A percentile compares a stretch with the other conserved stretches of the same genome.
Evolutionary conservation across 1,140 invertebrate genomes (phyloP).

Genomic region (Hesperophylax magnus): DNA sequence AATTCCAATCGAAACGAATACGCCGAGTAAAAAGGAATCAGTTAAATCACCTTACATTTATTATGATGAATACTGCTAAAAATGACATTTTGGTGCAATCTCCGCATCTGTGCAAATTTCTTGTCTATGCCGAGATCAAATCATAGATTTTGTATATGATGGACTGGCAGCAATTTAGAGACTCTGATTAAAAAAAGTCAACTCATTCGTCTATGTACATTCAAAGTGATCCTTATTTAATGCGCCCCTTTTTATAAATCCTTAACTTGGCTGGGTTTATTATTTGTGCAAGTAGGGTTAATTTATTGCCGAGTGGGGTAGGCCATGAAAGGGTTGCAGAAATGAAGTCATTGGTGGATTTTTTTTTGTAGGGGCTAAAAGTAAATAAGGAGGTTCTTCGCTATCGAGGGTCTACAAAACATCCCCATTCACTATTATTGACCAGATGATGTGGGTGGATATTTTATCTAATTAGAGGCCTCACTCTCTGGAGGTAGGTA

Average conservation of each 20-base stretch:
- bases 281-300: too few species aligned
- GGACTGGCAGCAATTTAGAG: too few species aligned
- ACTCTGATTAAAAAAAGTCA: too few species aligned
- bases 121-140: not conserved
- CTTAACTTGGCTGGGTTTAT: too few species aligned
- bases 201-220: too few species aligned
- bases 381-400: conserved; percentile 33
- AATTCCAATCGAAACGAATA: not conserved
- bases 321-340: conserved; percentile 19
- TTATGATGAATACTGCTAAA: not conserved
- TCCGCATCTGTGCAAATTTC: not conserved
- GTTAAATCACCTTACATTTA: not conserved
- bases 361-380: conserved; percentile 29
- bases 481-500: too few species aligned
- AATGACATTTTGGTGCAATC: not conserved
- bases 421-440: not conserved
- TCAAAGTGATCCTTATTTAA: too few species aligned
- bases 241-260: too few species aligned
- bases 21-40: not conserved
- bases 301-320: not conserved
- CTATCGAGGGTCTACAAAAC: not conserved
- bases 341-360: conserved; percentile 38
- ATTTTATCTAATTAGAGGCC: not conserved
- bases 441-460: not conserved
- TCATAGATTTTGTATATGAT: too few species aligned